Conservation (phyloP, 1,140 invertebrate genomes). For the Atta cephalotes region DNA sequence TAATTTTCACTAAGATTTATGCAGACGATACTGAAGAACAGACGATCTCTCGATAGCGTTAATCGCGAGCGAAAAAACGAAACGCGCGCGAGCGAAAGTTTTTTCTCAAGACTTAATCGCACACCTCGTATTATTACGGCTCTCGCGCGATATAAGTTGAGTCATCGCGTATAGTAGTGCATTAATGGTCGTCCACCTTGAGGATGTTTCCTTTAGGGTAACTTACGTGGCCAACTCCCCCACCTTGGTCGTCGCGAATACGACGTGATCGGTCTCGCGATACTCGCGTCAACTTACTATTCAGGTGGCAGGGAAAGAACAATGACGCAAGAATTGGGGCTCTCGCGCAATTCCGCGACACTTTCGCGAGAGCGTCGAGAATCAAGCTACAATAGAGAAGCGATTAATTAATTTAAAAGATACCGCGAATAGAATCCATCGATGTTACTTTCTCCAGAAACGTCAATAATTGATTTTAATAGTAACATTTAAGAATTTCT, state of each 20-base stretch:
- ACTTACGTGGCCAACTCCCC: not conserved
- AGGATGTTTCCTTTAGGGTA: conserved; percentile 50
- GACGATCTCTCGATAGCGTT: conserved; percentile 2
- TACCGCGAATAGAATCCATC: not conserved
- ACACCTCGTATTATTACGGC: conserved; percentile 19
- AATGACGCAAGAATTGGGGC: conserved; percentile 22
- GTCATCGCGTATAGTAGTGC: conserved; percentile 26
- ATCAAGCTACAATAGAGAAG: too few species aligned
- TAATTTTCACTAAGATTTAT: not conserved
- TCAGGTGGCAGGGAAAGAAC: conserved; percentile 1
- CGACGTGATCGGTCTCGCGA: conserved; percentile 13
- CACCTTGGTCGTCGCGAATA: not conserved
- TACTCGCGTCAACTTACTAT: not conserved
- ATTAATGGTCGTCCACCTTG: conserved; percentile 52
- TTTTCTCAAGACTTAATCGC: conserved; percentile 44
- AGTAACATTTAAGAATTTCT: not conserved
- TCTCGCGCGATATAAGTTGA: conserved; percentile 27
- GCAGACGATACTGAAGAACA: not conserved
- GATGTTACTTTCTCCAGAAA: not conserved
- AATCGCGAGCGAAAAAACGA: not conserved
- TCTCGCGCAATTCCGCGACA: not conserved
- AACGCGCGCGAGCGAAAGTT: conserved; percentile 29
- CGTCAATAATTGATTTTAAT: not conserved
- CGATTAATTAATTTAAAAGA: not conserved
- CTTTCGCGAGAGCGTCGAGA: conserved; percentile 1